Conservation (phyloP, 2,113 vertebrate genomes). For the Chionomys nivalis region DNA sequence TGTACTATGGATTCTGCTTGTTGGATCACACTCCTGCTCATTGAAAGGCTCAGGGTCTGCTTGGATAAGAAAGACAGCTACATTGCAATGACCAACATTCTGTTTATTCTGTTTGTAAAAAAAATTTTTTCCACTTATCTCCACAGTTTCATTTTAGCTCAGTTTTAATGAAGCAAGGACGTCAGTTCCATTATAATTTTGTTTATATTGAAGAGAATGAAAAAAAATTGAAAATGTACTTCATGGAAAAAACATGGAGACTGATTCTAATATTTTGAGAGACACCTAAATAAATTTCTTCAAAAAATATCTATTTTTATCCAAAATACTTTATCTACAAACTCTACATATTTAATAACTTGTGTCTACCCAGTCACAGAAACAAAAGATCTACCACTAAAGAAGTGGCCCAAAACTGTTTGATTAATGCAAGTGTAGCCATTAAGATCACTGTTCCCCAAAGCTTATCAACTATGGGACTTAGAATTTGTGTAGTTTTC, state of each 20-base stretch:
- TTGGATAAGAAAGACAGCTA: not conserved
- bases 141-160: not conserved
- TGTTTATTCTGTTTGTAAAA: not conserved
- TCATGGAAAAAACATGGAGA: not conserved
- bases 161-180: not conserved
- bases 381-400: not conserved
- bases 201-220: not conserved
- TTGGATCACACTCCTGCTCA: not conserved
- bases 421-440: not conserved
- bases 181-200: not conserved
- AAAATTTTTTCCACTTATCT: not conserved
- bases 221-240: constrained; percentile 19
- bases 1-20: not conserved
- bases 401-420: not conserved
- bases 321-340: not conserved
- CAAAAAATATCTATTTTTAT: no score
- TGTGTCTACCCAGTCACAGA: not conserved
- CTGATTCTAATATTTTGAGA: not conserved
- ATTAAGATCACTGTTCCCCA: not conserved
- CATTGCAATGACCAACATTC: not conserved
- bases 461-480: not conserved
- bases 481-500: not conserved
- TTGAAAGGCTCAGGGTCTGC: not conserved
- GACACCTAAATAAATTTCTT: no score
- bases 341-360: not conserved